Evolutionary conservation across 37 sponge, comb jelly and placozoan species (phyloP).

Genomic region (Oopsacas minuta): DNA sequence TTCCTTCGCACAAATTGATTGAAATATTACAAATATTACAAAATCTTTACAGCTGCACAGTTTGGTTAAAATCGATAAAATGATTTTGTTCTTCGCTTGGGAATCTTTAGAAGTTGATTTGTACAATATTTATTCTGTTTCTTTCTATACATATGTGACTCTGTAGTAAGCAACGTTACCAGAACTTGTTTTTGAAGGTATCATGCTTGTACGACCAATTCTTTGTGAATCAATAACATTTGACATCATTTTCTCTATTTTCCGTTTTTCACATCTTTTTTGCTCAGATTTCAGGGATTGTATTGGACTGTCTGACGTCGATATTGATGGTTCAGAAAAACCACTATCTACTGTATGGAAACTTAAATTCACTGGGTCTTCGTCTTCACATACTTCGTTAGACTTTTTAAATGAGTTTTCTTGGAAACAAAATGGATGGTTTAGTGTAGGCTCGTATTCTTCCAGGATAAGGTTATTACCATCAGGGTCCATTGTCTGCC

Average conservation of each 20-base stretch:
- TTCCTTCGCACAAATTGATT: not conserved
- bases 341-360: constrained; percentile 7
- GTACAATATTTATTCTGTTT: not conserved
- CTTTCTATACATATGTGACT: not conserved
- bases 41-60: not conserved
- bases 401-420: not conserved
- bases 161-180: not conserved
- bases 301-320: not conserved
- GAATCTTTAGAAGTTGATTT: not conserved
- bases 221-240: not conserved
- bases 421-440: not conserved
- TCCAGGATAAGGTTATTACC: constrained; percentile 4
- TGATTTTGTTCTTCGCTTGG: not conserved
- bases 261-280: not conserved
- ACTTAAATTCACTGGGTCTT: not conserved
- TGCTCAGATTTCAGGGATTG: not conserved
- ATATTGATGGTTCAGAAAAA: not conserved
- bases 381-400: not conserved
- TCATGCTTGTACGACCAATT: not conserved
- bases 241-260: not conserved
- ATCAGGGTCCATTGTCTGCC: constrained; percentile 15
- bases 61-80: constrained; percentile 3
- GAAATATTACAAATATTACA: not conserved
- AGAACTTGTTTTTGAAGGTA: not conserved
- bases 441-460: not conserved